These are phyloP conservation scores for Pseudorectes ferrugineus DNA, from an alignment of 2,113 vertebrate genomes.

Conservation along the genomic window DNA sequence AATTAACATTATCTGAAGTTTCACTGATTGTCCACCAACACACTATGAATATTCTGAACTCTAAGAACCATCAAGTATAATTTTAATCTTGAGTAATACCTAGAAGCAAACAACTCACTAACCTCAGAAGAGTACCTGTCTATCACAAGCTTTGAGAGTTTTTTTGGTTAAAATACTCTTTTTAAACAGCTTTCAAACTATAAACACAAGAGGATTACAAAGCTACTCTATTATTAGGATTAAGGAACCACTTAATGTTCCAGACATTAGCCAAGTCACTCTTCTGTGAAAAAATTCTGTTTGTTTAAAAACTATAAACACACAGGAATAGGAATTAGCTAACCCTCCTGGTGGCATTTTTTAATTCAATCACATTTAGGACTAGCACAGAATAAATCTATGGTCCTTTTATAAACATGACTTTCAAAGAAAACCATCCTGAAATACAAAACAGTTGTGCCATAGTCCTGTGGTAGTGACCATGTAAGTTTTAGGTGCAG, in stretches of 20 bases:
- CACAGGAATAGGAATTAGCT: neutral
- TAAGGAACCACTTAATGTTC: neutral
- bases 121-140: neutral
- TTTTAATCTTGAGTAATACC: neutral
- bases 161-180: neutral
- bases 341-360: neutral
- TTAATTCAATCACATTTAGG: neutral
- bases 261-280: neutral
- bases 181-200: neutral
- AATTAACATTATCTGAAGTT: neutral
- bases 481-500: neutral
- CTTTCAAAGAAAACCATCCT: neutral
- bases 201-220: neutral
- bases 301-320: neutral
- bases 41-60: neutral
- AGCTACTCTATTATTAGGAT: neutral
- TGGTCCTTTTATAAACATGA: neutral
- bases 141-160: neutral
- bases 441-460: neutral
- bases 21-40: neutral
- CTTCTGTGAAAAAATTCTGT: neutral
- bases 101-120: neutral
- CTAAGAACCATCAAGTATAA: neutral
- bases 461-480: neutral
- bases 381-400: neutral